Conservation (phyloP, 2,888 invertebrate species). For the Tridacna crocea region DNA sequence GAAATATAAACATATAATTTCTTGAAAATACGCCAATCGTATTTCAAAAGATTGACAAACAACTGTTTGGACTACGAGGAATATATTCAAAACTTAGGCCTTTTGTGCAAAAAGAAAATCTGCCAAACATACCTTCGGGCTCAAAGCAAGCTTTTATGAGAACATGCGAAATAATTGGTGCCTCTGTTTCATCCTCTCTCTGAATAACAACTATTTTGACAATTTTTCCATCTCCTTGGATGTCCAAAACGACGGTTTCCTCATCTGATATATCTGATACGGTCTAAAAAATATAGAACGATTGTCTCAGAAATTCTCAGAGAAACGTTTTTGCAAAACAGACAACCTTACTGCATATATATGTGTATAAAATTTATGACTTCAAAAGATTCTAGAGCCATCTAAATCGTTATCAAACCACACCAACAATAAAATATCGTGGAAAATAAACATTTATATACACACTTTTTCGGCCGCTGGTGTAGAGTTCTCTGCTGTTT, state of each 20-base stretch:
- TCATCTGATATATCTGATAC: constrained; percentile 9
- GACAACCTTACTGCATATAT: no score
- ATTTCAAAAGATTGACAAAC: no score
- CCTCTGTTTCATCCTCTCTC: constrained; percentile 6
- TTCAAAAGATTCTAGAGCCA: no score
- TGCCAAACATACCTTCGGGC: constrained; percentile 5
- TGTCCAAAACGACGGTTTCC: background rate
- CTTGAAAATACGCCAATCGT: no score
- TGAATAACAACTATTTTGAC: constrained; percentile 13
- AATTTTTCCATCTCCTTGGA: constrained; percentile 28
- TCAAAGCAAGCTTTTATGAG: constrained; percentile 33
- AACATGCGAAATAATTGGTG: constrained; percentile 18
- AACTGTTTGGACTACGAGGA: no score
- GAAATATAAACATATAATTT: no score
- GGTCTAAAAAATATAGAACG: background rate
- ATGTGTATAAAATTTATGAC: no score
- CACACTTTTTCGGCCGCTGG: constrained; percentile 14
- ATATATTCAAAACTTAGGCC: no score
- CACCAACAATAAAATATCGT: background rate
- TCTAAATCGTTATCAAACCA: no score
- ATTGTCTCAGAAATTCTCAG: no score
- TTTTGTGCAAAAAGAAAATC: no score
- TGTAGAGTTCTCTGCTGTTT: constrained; percentile 1
- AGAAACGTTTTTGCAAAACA: no score
- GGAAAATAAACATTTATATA: background rate